Conservation (phyloP, 2,113 vertebrate species). For the Pavo muticus region DNA sequence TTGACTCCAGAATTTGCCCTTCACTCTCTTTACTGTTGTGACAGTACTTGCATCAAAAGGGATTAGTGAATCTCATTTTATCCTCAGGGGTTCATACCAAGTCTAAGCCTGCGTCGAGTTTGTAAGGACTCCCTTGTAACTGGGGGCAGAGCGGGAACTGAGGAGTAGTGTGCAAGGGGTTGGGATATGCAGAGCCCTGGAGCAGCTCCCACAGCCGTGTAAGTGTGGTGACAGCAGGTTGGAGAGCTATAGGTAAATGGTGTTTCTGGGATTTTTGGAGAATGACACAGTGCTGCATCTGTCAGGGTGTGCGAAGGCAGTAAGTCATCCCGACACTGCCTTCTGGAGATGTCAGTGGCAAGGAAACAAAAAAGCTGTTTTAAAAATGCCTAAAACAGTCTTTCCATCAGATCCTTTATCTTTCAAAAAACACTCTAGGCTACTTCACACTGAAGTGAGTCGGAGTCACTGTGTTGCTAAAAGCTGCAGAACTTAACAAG, state of each 20-base stretch:
- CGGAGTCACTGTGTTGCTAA: not conserved
- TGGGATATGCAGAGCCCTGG: not conserved
- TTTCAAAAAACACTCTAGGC: not conserved
- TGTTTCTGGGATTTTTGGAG: not conserved
- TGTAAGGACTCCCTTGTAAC: not conserved
- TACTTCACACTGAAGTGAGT: not conserved
- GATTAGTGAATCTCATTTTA: accelerated
- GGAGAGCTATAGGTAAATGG: not conserved
- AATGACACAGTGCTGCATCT: not conserved
- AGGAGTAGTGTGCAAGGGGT: not conserved
- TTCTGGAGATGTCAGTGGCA: constrained; percentile 18
- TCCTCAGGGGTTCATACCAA: not conserved
- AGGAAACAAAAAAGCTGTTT: not conserved
- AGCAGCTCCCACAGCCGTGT: not conserved
- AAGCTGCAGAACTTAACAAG: not conserved
- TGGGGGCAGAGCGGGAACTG: accelerated
- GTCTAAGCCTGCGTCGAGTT: accelerated
- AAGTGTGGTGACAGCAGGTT: not conserved
- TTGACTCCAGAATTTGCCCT: not conserved
- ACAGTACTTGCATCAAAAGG: not conserved
- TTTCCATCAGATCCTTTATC: not conserved
- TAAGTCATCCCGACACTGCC: not conserved
- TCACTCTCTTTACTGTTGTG: not conserved
- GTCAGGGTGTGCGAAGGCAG: not conserved
- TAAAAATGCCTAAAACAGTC: not conserved